Percentiles rank a stretch among this genome's conserved stretches.
Conservation (phyloP, 1,140 invertebrate species). For the Drosophila micromelanica region DNA sequence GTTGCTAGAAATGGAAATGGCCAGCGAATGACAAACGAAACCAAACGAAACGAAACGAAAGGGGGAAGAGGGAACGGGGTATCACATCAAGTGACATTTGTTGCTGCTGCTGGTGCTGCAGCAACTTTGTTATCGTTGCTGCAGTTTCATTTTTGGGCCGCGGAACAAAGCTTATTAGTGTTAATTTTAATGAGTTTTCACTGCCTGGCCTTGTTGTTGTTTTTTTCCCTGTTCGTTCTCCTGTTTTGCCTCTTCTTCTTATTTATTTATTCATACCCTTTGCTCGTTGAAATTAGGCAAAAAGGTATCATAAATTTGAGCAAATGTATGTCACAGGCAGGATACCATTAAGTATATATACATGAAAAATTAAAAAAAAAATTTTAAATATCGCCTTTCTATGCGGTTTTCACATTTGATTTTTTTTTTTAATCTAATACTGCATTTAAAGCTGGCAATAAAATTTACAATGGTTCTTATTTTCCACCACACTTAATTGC, state of each 20-base stretch:
- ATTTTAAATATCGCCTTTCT: too few species aligned
- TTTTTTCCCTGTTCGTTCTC: neutral
- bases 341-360: too few species aligned
- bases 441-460: too few species aligned
- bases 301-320: neutral
- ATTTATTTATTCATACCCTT: constrained; percentile 9
- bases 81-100: constrained; percentile 54
- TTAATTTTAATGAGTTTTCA: constrained; percentile 66
- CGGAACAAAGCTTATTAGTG: constrained; percentile 61
- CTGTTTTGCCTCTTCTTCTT: neutral
- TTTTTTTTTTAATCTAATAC: too few species aligned
- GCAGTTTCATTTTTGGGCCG: constrained; percentile 46
- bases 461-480: too few species aligned
- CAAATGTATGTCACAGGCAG: neutral
- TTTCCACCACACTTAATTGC: too few species aligned
- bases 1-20: constrained; percentile 29
- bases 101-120: constrained; percentile 42
- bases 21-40: constrained; percentile 51
- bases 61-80: neutral
- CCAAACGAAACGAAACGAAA: constrained; percentile 45
- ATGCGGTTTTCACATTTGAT: too few species aligned
- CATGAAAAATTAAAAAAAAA: too few species aligned
- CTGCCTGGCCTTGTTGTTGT: constrained; percentile 52
- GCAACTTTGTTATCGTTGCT: constrained; percentile 46
- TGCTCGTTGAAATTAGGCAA: neutral